Conservation (phyloP, 1,140 invertebrate genomes). For the Bombus haemorrhoidalis region DNA sequence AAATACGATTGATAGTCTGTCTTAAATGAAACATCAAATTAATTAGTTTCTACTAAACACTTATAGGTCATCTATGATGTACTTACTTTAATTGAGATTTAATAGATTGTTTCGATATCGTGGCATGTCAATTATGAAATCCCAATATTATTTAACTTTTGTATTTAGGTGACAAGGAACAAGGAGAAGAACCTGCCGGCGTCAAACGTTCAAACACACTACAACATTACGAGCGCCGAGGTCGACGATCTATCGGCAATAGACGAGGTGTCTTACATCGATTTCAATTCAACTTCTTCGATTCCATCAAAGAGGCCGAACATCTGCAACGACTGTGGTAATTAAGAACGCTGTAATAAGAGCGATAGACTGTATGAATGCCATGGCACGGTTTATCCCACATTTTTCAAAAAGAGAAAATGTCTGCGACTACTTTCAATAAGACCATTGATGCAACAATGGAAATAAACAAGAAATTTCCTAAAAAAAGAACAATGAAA, state of each 20-base stretch:
- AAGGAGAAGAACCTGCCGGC: constrained; percentile 57
- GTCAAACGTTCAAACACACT: constrained; percentile 67
- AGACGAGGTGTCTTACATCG: constrained; percentile 70
- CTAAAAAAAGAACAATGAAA: background rate
- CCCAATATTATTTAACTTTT: background rate
- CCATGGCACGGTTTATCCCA: background rate
- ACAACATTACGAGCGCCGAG: constrained; percentile 66
- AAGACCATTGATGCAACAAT: background rate
- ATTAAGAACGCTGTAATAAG: constrained; percentile 51
- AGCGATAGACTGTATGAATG: background rate
- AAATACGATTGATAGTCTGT: background rate
- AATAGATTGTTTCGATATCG: background rate
- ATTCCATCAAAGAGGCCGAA: constrained; percentile 66
- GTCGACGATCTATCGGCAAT: constrained; percentile 45
- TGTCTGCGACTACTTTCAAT: background rate
- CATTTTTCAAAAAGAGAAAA: background rate
- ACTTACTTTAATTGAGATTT: background rate
- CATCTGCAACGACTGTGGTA: constrained; percentile 77
- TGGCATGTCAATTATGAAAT: background rate
- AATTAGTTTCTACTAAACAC: background rate
- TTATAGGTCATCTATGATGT: background rate
- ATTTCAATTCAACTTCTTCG: constrained; percentile 68
- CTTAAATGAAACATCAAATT: background rate
- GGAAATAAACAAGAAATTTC: background rate
- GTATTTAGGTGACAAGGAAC: constrained; percentile 56